A percentile compares a stretch with the other conserved stretches of the same genome.
phyloP scores from a whole-genome alignment of 2,888 invertebrate species.

The Drosophila mettleri region DNA sequence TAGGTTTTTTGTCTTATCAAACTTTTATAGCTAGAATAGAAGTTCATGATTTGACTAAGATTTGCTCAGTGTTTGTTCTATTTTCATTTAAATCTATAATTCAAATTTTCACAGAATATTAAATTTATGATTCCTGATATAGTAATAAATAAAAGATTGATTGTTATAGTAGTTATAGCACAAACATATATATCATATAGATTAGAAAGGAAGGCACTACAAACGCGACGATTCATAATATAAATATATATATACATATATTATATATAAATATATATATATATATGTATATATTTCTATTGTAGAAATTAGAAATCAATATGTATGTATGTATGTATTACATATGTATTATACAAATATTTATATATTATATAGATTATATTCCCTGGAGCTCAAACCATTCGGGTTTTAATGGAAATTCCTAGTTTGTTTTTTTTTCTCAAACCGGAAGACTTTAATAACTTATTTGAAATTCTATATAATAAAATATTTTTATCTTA shows the following conservation, averaged over 20 bases:
- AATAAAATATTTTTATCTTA: too few species aligned
- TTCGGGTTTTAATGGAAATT: too few species aligned
- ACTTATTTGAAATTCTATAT: not conserved
- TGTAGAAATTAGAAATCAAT: too few species aligned
- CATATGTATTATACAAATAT: too few species aligned
- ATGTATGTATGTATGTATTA: too few species aligned
- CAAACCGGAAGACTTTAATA: not conserved
- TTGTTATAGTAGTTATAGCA: not conserved
- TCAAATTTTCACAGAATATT: not conserved
- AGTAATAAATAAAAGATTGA: not conserved
- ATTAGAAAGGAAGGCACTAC: not conserved
- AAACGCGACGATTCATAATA: too few species aligned
- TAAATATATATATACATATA: too few species aligned
- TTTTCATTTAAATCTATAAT: not conserved
- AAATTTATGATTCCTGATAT: not conserved
- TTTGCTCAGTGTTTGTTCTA: not conserved
- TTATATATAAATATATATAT: too few species aligned
- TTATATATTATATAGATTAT: too few species aligned
- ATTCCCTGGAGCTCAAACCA: too few species aligned
- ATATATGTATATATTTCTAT: too few species aligned
- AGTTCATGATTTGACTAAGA: not conserved
- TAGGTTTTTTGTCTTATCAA: not conserved
- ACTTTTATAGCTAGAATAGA: not conserved
- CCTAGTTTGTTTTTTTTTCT: too few species aligned
- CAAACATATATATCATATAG: not conserved